phyloP scores from a whole-genome alignment of 1,140 invertebrate species.

The Riptortus pedestris region DNA sequence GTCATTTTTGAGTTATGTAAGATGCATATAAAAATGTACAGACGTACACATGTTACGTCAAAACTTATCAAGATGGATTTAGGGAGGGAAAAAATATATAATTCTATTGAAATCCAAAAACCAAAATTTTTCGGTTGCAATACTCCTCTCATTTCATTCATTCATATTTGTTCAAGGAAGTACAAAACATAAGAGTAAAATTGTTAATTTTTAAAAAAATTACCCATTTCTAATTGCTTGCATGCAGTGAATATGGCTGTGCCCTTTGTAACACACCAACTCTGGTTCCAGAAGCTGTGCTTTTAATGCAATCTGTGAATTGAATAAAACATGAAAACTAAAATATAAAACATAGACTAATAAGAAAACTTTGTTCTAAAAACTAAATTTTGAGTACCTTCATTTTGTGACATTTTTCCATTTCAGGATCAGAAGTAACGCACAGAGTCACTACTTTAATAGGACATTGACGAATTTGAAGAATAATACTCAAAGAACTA shows the following conservation, averaged over 20 bases:
- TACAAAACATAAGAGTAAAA: too few relatives aligned
- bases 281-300: constrained; percentile 81
- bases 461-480: constrained; percentile 70
- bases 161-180: too few relatives aligned
- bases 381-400: too few relatives aligned
- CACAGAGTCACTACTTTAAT: constrained; percentile 68
- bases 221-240: constrained; percentile 59
- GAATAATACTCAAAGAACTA: constrained; percentile 52
- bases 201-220: too few relatives aligned
- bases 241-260: constrained; percentile 85
- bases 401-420: constrained; percentile 83
- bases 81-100: too few relatives aligned
- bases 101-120: too few relatives aligned
- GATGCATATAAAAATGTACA: too few relatives aligned
- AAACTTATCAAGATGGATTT: too few relatives aligned
- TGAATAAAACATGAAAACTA: constrained; percentile 15
- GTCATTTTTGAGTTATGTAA: too few relatives aligned
- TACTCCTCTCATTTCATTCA: too few relatives aligned
- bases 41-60: too few relatives aligned
- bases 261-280: constrained; percentile 72
- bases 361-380: background rate
- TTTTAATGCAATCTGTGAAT: constrained; percentile 63
- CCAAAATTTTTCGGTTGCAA: too few relatives aligned
- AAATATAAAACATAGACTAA: background rate
- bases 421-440: constrained; percentile 77